Percentiles rank a stretch among this genome's conserved stretches.
Evolutionary conservation across 2,888 invertebrate species (phyloP).

Genomic region (Melieria picta): DNA sequence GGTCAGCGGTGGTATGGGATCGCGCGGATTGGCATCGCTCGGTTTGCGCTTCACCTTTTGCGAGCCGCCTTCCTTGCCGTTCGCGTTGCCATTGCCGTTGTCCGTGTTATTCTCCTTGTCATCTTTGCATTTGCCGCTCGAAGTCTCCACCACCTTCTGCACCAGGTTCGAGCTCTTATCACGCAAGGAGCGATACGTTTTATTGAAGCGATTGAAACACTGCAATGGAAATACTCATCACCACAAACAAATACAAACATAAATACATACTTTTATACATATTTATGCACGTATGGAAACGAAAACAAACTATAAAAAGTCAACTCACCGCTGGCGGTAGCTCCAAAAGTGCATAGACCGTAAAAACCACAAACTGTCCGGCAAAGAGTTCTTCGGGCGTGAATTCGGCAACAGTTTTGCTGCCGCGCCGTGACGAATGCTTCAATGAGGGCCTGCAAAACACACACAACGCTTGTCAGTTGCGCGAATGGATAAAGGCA

Average conservation of each 20-base stretch:
- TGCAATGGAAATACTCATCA: conserved; percentile 37
- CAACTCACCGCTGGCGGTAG: conserved; percentile 62
- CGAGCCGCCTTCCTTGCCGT: conserved; percentile 30
- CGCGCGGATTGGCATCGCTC: conserved; percentile 47
- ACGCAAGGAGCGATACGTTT: conserved; percentile 63
- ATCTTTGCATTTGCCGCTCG: conserved; percentile 20
- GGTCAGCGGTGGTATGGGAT: conserved; percentile 57
- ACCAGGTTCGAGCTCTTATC: conserved; percentile 61
- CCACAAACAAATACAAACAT: too few species aligned
- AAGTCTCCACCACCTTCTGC: conserved; percentile 56
- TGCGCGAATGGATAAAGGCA: too few species aligned
- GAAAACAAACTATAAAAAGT: neutral
- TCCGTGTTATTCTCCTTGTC: conserved; percentile 39
- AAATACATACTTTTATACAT: conserved; percentile 13
- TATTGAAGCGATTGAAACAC: conserved; percentile 64
- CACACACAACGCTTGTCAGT: neutral
- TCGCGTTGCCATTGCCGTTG: conserved; percentile 41
- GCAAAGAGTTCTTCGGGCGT: conserved; percentile 62
- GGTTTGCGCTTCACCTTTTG: conserved; percentile 39
- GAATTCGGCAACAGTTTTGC: conserved; percentile 44
- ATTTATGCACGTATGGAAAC: neutral
- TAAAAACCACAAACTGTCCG: conserved; percentile 66
- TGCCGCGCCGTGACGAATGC: conserved; percentile 45
- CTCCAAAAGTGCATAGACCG: conserved; percentile 65
- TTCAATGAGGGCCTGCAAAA: conserved; percentile 52